Evolutionary conservation across 1,140 invertebrate species (phyloP).

Genomic region (Bathynomus jamesi): DNA sequence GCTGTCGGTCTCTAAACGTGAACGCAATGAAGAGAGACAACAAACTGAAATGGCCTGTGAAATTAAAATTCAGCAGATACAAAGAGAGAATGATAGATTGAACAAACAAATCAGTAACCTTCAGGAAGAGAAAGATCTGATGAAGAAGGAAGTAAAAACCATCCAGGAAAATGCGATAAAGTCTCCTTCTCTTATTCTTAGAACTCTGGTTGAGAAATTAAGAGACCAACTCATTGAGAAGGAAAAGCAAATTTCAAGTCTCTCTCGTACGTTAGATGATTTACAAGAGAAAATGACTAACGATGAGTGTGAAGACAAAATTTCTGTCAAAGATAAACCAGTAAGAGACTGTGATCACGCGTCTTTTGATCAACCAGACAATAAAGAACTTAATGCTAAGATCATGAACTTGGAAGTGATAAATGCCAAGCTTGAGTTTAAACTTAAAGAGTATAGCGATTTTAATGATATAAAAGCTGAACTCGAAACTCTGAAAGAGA

Average conservation of each 20-base stretch:
- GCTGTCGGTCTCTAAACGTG: conserved; percentile 11
- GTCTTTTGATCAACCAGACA: background rate
- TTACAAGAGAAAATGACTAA: conserved; percentile 18
- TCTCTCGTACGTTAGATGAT: conserved; percentile 18
- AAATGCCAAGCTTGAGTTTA: conserved; percentile 13
- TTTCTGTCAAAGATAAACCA: background rate
- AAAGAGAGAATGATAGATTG: conserved; percentile 20
- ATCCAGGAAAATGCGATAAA: conserved; percentile 17
- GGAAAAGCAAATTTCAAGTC: conserved; percentile 25
- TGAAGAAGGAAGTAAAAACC: conserved; percentile 9
- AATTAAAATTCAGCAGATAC: conserved; percentile 15
- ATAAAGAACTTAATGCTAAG: conserved; percentile 14
- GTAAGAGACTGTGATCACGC: background rate
- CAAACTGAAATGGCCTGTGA: conserved; percentile 20
- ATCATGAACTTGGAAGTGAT: conserved; percentile 5
- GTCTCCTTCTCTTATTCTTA: conserved; percentile 23
- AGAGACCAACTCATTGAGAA: conserved; percentile 31
- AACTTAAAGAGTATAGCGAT: conserved; percentile 13
- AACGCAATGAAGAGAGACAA: conserved; percentile 22
- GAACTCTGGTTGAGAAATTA: conserved; percentile 28
- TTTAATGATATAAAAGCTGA: conserved; percentile 16
- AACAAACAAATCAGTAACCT: conserved; percentile 11
- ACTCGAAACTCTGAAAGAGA: conserved; percentile 14
- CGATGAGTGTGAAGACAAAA: background rate
- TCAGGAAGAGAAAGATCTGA: conserved; percentile 17